A percentile compares a stretch with the other conserved stretches of the same genome.
phyloP scores from a whole-genome alignment of 2,113 vertebrate species.

The Spea bombifrons region DNA sequence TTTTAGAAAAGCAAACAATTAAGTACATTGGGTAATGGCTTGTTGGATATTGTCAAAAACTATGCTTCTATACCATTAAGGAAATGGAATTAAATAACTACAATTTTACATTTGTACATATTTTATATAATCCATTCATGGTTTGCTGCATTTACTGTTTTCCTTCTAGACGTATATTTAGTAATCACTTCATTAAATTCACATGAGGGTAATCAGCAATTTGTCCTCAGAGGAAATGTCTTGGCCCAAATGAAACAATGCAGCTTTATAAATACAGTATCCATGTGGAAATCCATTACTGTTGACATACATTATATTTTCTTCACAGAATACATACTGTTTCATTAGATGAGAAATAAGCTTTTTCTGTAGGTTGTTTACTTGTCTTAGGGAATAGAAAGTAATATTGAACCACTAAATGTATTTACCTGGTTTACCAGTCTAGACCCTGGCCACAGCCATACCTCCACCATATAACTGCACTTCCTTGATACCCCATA shows the following conservation, averaged over 20 bases:
- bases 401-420: too few species aligned
- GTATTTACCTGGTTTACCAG: too few species aligned
- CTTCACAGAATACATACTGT: background rate
- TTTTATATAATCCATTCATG: background rate
- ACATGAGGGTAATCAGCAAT: background rate
- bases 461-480: background rate
- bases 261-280: background rate
- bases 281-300: background rate
- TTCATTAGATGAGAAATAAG: background rate
- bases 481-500: background rate
- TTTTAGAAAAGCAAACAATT: too few species aligned
- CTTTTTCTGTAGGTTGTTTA: background rate
- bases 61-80: too few species aligned
- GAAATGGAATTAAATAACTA: too few species aligned
- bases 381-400: background rate
- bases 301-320: background rate
- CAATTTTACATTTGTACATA: too few species aligned
- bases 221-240: background rate
- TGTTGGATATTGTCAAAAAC: too few species aligned
- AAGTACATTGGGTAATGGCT: too few species aligned
- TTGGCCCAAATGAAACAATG: background rate
- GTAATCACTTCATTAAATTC: conserved; percentile 1
- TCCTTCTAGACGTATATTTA: background rate
- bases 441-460: background rate
- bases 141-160: background rate